Base-by-base conservation (phyloP, 2,888 invertebrate species). In the Sycophila texana region DNA sequence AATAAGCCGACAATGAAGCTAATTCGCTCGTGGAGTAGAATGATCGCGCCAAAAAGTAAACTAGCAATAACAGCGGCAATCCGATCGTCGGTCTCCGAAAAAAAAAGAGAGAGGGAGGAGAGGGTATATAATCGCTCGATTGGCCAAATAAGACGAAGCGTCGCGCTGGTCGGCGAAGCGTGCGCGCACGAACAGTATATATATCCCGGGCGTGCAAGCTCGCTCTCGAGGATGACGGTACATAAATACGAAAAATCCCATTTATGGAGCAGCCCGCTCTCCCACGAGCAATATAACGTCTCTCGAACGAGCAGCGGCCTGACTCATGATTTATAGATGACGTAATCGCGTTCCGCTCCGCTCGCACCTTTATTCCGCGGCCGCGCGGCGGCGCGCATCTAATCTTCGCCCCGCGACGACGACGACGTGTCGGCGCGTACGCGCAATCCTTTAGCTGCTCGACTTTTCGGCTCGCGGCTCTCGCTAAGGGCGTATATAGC, bases 281-380 rank as follows among this genome's bases (percentile, higher is more conserved):
- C 61, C 67, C 13, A 10, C 51, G 51, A 53, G 70, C 70, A 71
- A 67, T 61, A 61, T 58, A 39, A 39, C 68, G 70, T 26, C 16
- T 12, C 13, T 20, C 26, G 67, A 39, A 47, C 16, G 67, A 51
- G 60, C 39, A 39, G 39, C 39, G 39, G 39, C 58, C 63, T 76
- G 78, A 75, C 65, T 79, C 81, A 79, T 75, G 81, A 81, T 79
- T 79, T 79, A 81, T 73, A 66, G 68, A 75, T 79, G 71, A 79
- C 79, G 76, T 73, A 81, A 77, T 71, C 75, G 77, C 58, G 57
- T 74, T 74, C 20, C 67, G 16, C 65, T 20, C 22, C 51, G 58
- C 47, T 51, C 51, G 20, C 73, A 22, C 73, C 78, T 78, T 73
- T 76, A 70, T 76, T 76, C 63, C 55, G 55, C 70, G 18, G n/a